These are phyloP conservation scores for Hypsibius dujardini DNA, from an alignment of 1,140 invertebrate species.

Conservation along the genomic window DNA sequence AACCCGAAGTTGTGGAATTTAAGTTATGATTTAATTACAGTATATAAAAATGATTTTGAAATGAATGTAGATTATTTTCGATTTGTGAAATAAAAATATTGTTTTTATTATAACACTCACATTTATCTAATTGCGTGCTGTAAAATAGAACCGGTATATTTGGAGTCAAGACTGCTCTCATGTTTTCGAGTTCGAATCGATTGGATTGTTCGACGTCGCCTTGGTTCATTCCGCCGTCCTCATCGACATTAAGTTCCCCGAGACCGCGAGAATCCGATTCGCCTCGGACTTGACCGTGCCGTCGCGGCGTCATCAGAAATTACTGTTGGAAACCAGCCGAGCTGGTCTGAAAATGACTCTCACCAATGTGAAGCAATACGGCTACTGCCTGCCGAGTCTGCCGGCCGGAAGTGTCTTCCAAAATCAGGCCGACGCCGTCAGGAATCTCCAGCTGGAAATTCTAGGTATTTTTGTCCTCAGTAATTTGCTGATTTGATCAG, in stretches of 20 bases:
- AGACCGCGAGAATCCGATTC: conserved; percentile 56
- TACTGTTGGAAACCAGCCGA: conserved; percentile 28
- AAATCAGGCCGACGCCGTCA: conserved; percentile 50
- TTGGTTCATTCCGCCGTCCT: conserved; percentile 80
- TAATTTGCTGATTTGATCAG: too few species aligned
- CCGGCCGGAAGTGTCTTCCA: conserved; percentile 46
- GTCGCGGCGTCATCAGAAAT: conserved; percentile 40
- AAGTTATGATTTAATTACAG: too few species aligned
- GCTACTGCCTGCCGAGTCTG: conserved; percentile 61
- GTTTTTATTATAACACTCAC: too few species aligned
- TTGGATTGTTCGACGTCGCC: conserved; percentile 62
- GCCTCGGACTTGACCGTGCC: conserved; percentile 39
- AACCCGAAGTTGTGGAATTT: too few species aligned
- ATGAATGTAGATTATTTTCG: too few species aligned
- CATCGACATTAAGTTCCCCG: conserved; percentile 48
- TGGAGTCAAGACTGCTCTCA: conserved; percentile 67
- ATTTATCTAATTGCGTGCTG: too few species aligned
- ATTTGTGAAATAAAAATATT: too few species aligned
- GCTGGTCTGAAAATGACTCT: conserved; percentile 50
- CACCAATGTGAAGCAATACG: conserved; percentile 62
- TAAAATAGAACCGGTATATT: conserved; percentile 58
- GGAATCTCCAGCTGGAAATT: conserved; percentile 57
- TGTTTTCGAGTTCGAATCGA: conserved; percentile 51
- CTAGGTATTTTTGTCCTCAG: conserved; percentile 40
- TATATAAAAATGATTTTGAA: too few species aligned